Percentiles rank a stretch among this genome's conserved stretches.
phyloP scores from a whole-genome alignment of 2,113 vertebrate species.

The Scalopus aquaticus region DNA sequence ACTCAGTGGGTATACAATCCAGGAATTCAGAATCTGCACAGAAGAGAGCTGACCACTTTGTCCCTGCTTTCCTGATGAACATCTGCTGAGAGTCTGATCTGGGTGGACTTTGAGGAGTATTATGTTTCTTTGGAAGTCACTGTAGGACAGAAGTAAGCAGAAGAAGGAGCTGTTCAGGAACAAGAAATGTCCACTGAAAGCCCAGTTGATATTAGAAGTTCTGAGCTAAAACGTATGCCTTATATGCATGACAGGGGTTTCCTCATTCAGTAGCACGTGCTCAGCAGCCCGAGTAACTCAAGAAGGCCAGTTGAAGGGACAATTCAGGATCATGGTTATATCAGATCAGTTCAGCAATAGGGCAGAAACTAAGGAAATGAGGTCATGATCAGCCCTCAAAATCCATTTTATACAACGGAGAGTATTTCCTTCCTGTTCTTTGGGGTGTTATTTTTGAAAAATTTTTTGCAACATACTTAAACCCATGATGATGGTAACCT shows the following conservation, averaged over 20 bases:
- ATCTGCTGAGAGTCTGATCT: not conserved
- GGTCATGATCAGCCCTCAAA: not conserved
- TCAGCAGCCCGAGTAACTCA: not conserved
- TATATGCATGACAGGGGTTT: not conserved
- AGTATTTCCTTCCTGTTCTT: not conserved
- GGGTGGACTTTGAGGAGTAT: not conserved
- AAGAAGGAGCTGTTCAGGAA: not conserved
- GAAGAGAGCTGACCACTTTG: not conserved
- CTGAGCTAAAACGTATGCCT: not conserved
- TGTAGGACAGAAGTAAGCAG: not conserved
- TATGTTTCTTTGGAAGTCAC: not conserved
- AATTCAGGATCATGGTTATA: not conserved
- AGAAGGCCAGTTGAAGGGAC: not conserved
- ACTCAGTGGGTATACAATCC: not conserved
- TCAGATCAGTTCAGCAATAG: not conserved
- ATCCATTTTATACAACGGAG: not conserved
- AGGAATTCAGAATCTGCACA: not conserved
- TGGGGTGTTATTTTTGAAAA: not conserved
- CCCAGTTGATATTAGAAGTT: not conserved
- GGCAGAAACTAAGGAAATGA: not conserved
- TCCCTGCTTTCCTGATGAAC: not conserved
- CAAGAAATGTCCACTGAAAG: not conserved
- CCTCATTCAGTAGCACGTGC: not conserved
- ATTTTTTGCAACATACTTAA: not conserved
- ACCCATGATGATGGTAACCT: not conserved